Base-by-base conservation (phyloP, 37 sponge, comb jelly and placozoan species). In the Ianthella basta region DNA sequence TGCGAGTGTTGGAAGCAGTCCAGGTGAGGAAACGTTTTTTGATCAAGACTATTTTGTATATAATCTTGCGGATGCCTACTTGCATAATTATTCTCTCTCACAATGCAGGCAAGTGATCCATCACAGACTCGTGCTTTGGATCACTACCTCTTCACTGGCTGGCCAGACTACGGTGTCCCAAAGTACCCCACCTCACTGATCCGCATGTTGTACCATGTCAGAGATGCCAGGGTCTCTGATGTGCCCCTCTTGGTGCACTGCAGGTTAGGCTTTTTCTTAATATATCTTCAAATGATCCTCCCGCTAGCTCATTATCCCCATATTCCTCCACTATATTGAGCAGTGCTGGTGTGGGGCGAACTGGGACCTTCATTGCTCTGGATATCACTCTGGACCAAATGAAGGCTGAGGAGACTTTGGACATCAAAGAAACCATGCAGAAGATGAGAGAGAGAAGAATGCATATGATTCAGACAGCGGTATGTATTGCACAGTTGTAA, bases 291-390 rank as follows among this genome's bases (percentile, higher is more conserved):
- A n/a, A n/a, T n/a, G n/a, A n/a, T n/a, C n/a, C n/a, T n/a, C n/a
- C n/a, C n/a, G n/a, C n/a, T n/a, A n/a, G n/a, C n/a, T n/a, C n/a
- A n/a, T n/a, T n/a, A n/a, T n/a, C n/a, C n/a, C n/a, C n/a, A n/a
- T n/a, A n/a, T n/a, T n/a, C n/a, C n/a, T n/a, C n/a, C n/a, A n/a
- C n/a, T n/a, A n/a, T n/a, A n/a, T n/a, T n/a, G 14, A 80, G 23
- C 85, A 92, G 92, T 92, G 89, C 89, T 89, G 92, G 92, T 61
- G 89, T 89, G 41, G 93, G 93, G 8, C 82, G 93, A 18, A 92
- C 93, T 29, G 93, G 93, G 2, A 82, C 87, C 15, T 81, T 92
- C 39, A 86, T 91, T 18, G 54, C 83, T 5, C 84, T 91, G 2
- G 88, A 91, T 79, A 84, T 70, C 19, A 79, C 64, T 18, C 59